phyloP scores from a whole-genome alignment of 2,113 vertebrate genomes.

The Archilochus colubris region DNA sequence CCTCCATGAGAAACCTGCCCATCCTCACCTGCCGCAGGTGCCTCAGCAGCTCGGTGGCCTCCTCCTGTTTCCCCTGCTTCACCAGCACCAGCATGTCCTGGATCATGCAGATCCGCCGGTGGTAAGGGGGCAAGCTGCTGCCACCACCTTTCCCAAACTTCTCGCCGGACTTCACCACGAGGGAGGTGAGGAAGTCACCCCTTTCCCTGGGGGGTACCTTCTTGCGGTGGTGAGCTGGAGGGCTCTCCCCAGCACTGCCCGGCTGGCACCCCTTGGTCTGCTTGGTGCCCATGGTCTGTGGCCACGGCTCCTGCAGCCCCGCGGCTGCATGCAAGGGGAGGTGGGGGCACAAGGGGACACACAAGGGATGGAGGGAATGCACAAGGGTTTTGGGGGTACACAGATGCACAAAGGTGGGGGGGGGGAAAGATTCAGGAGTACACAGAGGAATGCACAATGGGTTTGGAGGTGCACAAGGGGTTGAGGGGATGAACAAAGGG shows the following conservation, averaged over 20 bases:
- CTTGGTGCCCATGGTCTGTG: constrained; percentile 86
- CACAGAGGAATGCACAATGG: background rate
- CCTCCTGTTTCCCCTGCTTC: constrained; percentile 90
- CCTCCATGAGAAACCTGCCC: background rate
- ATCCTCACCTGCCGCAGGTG: constrained; percentile 91
- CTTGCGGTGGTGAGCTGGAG: constrained; percentile 78
- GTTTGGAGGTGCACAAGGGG: background rate
- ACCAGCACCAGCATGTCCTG: constrained; percentile 95
- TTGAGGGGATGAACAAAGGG: too few relatives aligned
- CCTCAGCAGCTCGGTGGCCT: constrained; percentile 92
- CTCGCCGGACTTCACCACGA: constrained; percentile 89
- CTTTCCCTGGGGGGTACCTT: constrained; percentile 78
- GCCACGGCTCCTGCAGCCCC: background rate
- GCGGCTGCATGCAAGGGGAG: background rate
- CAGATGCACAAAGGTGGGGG: too few relatives aligned
- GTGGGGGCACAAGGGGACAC: background rate
- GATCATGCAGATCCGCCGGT: constrained; percentile 90
- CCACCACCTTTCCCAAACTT: constrained; percentile 79
- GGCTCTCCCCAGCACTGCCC: constrained; percentile 76
- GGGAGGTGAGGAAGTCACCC: constrained; percentile 86
- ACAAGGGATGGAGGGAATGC: too few relatives aligned
- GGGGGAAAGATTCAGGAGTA: background rate
- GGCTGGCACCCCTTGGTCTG: constrained; percentile 86
- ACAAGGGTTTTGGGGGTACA: background rate
- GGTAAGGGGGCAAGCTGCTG: constrained; percentile 87